A percentile compares a stretch with the other conserved stretches of the same genome.
phyloP scores from a whole-genome alignment of 2,113 vertebrate genomes.

The mouse (Mus musculus) region DNA sequence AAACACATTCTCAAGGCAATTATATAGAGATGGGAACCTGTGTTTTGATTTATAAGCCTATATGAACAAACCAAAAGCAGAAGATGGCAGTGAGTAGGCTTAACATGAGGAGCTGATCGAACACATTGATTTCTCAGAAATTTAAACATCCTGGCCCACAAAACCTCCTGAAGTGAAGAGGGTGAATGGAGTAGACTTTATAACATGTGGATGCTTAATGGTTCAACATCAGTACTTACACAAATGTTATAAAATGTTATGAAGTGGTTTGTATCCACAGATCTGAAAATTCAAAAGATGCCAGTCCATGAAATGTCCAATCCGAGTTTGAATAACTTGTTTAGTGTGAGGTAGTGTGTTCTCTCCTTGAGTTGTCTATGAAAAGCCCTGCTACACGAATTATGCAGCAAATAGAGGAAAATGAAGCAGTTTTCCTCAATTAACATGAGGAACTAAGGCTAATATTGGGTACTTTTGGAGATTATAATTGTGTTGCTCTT shows the following conservation, averaged over 20 bases:
- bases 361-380: slow-evolving; percentile 3
- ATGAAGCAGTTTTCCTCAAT: slow-evolving; percentile 58
- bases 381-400: slow-evolving; percentile 24
- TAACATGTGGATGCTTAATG: slow-evolving; percentile 7
- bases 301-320: slow-evolving; percentile 33
- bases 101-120: background rate
- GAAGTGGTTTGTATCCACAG: background rate
- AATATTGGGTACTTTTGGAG: slow-evolving; percentile 77
- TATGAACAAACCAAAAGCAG: background rate
- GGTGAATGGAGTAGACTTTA: background rate
- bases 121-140: slow-evolving; percentile 57
- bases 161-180: background rate
- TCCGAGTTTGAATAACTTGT: slow-evolving; percentile 49
- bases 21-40: background rate
- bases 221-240: background rate
- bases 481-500: slow-evolving; percentile 65
- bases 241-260: background rate
- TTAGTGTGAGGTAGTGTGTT: background rate
- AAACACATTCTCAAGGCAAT: background rate
- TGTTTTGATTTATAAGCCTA: slow-evolving; percentile 17
- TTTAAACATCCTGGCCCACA: background rate
- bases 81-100: background rate
- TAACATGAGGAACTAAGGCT: slow-evolving; percentile 75
- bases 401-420: slow-evolving; percentile 60
- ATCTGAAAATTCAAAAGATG: slow-evolving; percentile 44